phyloP scores from a whole-genome alignment of 2,113 vertebrate genomes.

The Phalacrocorax carbo region DNA sequence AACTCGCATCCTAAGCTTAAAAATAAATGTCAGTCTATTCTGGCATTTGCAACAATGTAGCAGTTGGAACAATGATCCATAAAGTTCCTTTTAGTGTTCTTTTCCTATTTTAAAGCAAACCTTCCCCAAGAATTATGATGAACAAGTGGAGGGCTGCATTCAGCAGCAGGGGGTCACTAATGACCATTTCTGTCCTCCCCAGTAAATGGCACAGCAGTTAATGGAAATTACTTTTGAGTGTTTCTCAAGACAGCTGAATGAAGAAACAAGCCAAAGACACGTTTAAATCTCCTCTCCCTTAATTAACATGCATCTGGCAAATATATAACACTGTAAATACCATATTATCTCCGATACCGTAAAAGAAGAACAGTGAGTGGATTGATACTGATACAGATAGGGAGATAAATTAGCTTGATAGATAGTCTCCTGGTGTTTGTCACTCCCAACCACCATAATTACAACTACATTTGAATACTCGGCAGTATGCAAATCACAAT shows the following conservation, averaged over 20 bases:
- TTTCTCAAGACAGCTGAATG: conserved; percentile 18
- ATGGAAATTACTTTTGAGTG: conserved; percentile 32
- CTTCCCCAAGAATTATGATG: conserved; percentile 2
- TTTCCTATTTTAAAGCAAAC: neutral
- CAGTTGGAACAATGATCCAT: neutral
- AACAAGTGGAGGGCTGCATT: neutral
- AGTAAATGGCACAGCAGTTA: conserved; percentile 28
- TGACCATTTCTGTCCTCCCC: conserved; percentile 7
- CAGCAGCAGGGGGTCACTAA: conserved; percentile 36
- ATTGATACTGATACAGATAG: conserved; percentile 14
- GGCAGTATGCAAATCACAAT: neutral
- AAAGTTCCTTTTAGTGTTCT: neutral
- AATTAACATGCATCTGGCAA: conserved; percentile 37
- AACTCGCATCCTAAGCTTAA: neutral
- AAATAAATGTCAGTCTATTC: neutral
- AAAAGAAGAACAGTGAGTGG: neutral
- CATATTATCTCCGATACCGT: neutral
- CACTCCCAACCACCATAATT: neutral
- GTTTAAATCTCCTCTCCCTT: conserved; percentile 9
- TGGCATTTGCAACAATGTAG: neutral
- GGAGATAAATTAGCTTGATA: conserved; percentile 44
- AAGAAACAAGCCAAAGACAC: neutral
- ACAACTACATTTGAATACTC: neutral
- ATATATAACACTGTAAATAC: conserved; percentile 8
- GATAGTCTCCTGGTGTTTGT: conserved; percentile 2